Evolutionary conservation across 2,888 invertebrate genomes (phyloP).

Genomic region (Rhamnusium bicolor): DNA sequence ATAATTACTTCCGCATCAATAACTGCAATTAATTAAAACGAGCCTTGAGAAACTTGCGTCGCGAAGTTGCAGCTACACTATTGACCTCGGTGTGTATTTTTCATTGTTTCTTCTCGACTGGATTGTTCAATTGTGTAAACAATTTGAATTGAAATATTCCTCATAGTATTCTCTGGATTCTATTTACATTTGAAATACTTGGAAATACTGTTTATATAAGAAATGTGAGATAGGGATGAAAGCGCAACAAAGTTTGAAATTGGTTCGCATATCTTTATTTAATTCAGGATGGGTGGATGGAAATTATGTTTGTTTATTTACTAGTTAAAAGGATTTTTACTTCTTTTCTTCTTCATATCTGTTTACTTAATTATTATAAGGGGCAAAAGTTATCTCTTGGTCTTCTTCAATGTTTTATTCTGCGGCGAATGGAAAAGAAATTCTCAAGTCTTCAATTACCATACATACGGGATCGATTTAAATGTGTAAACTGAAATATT

Average conservation of each 20-base stretch:
- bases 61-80: neutral
- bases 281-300: slow-evolving; percentile 12
- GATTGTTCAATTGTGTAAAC: slow-evolving; percentile 43
- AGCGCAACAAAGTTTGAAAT: slow-evolving; percentile 38
- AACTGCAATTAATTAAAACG: slow-evolving; percentile 4
- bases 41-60: neutral
- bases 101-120: slow-evolving; percentile 24
- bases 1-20: neutral
- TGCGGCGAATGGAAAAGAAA: neutral
- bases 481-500: too few relatives aligned
- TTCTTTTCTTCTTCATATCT: neutral
- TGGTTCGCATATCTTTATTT: slow-evolving; percentile 44
- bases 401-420: neutral
- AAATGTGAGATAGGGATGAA: slow-evolving; percentile 42
- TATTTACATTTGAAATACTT: slow-evolving; percentile 43
- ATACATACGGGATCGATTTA: too few relatives aligned
- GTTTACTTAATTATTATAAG: slow-evolving; percentile 8
- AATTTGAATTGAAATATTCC: slow-evolving; percentile 41
- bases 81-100: slow-evolving; percentile 9
- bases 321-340: neutral
- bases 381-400: neutral
- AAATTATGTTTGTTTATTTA: slow-evolving; percentile 24
- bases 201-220: slow-evolving; percentile 43
- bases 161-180: slow-evolving; percentile 17
- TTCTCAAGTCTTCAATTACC: neutral